Percentiles rank a stretch among this genome's conserved stretches.
Evolutionary conservation across 2,797 vertebrate species (phyloP).

Genomic region (Rhinoraja longicauda): DNA sequence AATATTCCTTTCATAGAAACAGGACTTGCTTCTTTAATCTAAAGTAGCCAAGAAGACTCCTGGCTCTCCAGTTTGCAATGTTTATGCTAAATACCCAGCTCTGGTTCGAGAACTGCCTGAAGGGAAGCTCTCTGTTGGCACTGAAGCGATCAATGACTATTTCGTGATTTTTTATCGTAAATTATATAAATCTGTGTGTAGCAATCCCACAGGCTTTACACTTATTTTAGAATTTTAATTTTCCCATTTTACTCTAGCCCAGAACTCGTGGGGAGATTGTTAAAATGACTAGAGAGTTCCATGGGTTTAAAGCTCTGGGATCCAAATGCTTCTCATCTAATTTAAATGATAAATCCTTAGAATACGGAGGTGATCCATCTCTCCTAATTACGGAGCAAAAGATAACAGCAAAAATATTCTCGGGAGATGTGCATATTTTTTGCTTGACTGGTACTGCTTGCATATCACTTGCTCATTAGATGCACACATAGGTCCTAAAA

Average conservation of each 20-base stretch:
- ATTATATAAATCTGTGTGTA: neutral
- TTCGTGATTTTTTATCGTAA: slow-evolving; percentile 30
- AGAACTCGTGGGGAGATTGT: neutral
- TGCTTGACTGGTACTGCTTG: neutral
- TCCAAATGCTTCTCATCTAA: neutral
- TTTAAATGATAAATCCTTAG: neutral
- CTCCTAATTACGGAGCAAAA: neutral
- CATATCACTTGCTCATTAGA: neutral
- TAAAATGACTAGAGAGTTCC: neutral
- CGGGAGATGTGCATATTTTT: neutral
- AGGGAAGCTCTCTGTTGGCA: neutral
- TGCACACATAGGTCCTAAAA: neutral
- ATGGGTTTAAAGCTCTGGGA: neutral
- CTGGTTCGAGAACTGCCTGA: neutral
- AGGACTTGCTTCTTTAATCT: neutral
- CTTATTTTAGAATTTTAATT: slow-evolving; percentile 17
- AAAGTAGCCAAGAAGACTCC: neutral
- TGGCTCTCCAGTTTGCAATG: neutral
- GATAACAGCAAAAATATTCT: neutral
- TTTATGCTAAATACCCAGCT: neutral
- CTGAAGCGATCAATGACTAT: slow-evolving; percentile 23
- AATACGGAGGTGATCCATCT: neutral
- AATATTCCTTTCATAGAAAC: neutral
- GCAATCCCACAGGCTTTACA: neutral
- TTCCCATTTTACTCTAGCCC: neutral